These are phyloP conservation scores for Heteromyza rotundicornis DNA, from an alignment of 2,888 invertebrate species.

Conservation along the genomic window DNA sequence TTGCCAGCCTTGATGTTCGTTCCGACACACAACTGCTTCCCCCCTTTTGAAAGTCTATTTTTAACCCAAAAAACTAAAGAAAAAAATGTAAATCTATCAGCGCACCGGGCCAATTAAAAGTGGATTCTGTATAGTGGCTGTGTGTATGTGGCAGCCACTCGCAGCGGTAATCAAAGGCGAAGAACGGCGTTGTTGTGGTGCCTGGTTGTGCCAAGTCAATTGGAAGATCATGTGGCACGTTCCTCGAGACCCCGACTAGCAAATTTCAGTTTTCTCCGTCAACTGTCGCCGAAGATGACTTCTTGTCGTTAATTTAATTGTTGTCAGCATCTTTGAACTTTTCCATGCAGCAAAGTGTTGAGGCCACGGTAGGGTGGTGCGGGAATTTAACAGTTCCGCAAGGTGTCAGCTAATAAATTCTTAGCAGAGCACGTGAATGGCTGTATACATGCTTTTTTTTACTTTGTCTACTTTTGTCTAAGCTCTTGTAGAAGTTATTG, in stretches of 20 bases:
- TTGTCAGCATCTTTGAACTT: slow-evolving; percentile 5
- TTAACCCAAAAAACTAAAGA: slow-evolving; percentile 7
- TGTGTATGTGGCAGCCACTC: not conserved
- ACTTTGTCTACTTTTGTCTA: not conserved
- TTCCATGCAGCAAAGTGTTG: not conserved
- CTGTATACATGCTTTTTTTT: not conserved
- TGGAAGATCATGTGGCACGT: slow-evolving; percentile 14
- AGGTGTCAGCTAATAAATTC: slow-evolving; percentile 1
- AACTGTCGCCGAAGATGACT: not conserved
- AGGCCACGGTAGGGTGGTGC: not conserved
- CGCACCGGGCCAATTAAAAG: slow-evolving; percentile 7
- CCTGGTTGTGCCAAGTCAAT: slow-evolving; percentile 1
- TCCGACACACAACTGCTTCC: not conserved
- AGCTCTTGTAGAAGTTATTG: not conserved
- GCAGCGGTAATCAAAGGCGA: not conserved
- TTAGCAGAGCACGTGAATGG: not conserved
- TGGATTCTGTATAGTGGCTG: not conserved
- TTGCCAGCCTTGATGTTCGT: no score
- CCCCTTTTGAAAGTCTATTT: not conserved
- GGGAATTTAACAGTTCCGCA: not conserved
- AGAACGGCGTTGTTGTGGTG: not conserved
- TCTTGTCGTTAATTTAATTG: slow-evolving; percentile 10
- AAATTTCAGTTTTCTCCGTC: not conserved
- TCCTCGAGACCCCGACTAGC: not conserved
- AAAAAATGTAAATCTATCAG: slow-evolving; percentile 3